Evolutionary conservation across 1,140 invertebrate genomes (phyloP).

Genomic region (Lithobius niger): DNA sequence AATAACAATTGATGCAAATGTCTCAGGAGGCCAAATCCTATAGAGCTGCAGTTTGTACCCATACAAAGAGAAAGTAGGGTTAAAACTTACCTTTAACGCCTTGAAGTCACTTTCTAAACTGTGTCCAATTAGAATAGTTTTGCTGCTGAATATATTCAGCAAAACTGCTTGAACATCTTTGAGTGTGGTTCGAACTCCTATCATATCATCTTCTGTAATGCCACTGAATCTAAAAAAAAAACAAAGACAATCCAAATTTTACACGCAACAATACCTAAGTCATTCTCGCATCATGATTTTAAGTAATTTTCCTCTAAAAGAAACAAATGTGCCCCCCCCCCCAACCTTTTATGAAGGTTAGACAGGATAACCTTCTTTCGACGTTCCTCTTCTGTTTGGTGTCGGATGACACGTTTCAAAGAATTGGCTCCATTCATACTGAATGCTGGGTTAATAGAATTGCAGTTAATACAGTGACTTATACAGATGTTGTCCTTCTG

Average conservation of each 20-base stretch:
- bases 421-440: no score
- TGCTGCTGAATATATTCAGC: slow-evolving; percentile 69
- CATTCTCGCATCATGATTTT: neutral
- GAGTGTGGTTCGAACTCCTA: slow-evolving; percentile 53
- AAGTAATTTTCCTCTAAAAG: no score
- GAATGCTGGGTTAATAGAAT: no score
- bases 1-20: neutral
- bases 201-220: slow-evolving; percentile 65
- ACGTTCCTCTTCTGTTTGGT: no score
- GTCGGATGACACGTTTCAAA: no score
- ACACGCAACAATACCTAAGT: no score
- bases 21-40: neutral
- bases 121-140: slow-evolving; percentile 90
- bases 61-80: no score
- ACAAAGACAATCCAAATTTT: neutral
- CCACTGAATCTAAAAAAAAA: slow-evolving; percentile 57
- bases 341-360: no score
- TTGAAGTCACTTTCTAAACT: slow-evolving; percentile 92
- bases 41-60: neutral
- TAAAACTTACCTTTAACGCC: slow-evolving; percentile 59
- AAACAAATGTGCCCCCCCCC: no score
- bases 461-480: no score
- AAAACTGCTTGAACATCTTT: slow-evolving; percentile 79
- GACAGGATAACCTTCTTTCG: no score
- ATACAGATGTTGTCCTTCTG: no score